phyloP scores from a whole-genome alignment of 1,140 invertebrate genomes.

The Hypsibius dujardini region DNA sequence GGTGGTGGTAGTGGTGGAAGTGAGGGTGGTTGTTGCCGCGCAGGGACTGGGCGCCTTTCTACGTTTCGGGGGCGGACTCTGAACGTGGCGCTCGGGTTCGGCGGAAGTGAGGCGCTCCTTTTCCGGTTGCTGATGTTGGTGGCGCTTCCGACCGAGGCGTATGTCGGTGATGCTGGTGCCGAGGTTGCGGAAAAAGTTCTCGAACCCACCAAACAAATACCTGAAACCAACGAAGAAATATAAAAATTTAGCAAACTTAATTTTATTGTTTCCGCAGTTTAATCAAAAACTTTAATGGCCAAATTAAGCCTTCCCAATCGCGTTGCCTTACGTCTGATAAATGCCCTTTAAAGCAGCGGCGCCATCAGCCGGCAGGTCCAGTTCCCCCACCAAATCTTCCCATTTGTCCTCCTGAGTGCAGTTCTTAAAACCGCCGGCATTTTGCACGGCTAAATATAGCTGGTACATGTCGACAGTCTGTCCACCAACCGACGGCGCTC shows the following conservation, averaged over 20 bases:
- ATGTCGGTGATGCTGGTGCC: conserved; percentile 7
- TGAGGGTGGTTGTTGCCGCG: no score
- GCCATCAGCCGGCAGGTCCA: neutral
- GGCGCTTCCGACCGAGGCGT: neutral
- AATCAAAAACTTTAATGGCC: no score
- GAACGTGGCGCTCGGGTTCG: neutral
- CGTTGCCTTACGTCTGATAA: neutral
- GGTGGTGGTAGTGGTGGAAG: no score
- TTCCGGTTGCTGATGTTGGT: neutral
- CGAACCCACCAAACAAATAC: neutral
- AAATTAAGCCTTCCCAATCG: no score
- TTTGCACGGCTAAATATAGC: neutral
- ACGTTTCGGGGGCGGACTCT: no score
- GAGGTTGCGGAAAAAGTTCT: neutral
- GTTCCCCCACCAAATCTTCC: neutral
- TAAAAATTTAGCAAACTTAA: no score
- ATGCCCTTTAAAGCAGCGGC: neutral
- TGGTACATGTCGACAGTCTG: conserved; percentile 10
- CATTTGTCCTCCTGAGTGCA: conserved; percentile 10
- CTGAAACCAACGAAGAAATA: neutral
- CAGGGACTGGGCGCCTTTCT: no score
- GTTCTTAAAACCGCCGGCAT: neutral
- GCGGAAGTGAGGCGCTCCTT: neutral
- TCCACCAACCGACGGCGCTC: neutral
- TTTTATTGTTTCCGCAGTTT: no score